Percentiles rank a stretch among this genome's conserved stretches.
Conservation (phyloP, 2,888 invertebrate species). For the Andrena hattorfiana region DNA sequence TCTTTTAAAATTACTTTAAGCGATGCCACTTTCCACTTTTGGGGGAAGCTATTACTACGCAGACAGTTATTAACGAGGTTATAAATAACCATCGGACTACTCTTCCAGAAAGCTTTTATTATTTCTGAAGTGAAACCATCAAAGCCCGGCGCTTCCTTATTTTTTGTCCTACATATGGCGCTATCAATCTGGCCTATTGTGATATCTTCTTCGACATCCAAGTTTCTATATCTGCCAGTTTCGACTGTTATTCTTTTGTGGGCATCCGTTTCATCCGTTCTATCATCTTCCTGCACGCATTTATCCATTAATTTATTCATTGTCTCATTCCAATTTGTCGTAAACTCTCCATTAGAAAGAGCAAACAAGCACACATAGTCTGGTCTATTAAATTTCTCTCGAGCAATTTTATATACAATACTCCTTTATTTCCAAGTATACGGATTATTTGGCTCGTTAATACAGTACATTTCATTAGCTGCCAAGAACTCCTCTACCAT, state of each 20-base stretch:
- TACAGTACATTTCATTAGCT: not conserved
- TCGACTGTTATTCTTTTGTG: not conserved
- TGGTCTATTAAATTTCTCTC: not conserved
- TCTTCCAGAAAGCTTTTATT: not conserved
- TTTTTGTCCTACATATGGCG: not conserved
- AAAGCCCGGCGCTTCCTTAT: slow-evolving; percentile 8
- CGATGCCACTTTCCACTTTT: slow-evolving; percentile 8
- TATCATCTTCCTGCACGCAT: not conserved
- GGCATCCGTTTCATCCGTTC: not conserved
- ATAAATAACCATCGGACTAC: not conserved
- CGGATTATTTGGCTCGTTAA: not conserved
- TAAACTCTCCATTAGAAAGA: not conserved
- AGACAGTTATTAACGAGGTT: not conserved
- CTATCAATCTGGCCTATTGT: not conserved
- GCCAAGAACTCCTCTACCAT: not conserved
- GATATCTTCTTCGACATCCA: not conserved
- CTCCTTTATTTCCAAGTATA: slow-evolving; percentile 8
- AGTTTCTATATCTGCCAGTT: not conserved
- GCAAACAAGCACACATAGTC: not conserved
- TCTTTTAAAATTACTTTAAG: slow-evolving; percentile 11
- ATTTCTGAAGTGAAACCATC: slow-evolving; percentile 3
- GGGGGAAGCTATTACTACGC: not conserved
- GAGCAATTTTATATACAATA: slow-evolving; percentile 20
- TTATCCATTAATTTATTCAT: not conserved
- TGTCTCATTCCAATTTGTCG: not conserved